phyloP scores from a whole-genome alignment of 2,113 vertebrate genomes.

The Chrysemys picta region DNA sequence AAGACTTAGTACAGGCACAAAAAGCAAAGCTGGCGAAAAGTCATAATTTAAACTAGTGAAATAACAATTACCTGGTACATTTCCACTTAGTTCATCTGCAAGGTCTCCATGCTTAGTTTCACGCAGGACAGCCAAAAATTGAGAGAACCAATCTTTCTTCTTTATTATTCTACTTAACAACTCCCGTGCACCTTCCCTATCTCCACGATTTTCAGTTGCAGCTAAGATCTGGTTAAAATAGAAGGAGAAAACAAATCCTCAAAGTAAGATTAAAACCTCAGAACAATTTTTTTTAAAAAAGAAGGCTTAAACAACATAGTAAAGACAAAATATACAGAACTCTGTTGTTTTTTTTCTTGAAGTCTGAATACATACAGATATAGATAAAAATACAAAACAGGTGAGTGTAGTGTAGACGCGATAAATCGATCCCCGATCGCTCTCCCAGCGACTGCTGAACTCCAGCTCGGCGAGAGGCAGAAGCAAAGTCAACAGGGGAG shows the following conservation, averaged over 20 bases:
- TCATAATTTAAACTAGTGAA: neutral
- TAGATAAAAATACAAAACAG: neutral
- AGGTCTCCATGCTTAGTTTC: conserved; percentile 76
- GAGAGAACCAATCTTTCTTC: conserved; percentile 88
- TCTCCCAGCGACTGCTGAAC: no score
- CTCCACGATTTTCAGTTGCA: conserved; percentile 62
- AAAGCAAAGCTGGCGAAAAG: neutral
- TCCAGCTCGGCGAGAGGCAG: no score
- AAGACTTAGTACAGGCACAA: neutral
- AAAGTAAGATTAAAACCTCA: neutral
- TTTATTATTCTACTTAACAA: conserved; percentile 86
- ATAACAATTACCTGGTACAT: conserved; percentile 66
- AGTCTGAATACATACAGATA: neutral
- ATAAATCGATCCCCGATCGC: no score
- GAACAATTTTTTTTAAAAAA: neutral
- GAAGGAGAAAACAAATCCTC: neutral
- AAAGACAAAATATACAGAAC: neutral
- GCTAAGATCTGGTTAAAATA: conserved; percentile 78
- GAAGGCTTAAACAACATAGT: neutral
- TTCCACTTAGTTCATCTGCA: conserved; percentile 77
- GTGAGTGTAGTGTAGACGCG: no score
- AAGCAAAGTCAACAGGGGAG: no score
- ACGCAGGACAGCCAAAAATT: conserved; percentile 81
- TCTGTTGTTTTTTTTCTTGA: neutral
- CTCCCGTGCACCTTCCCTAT: conserved; percentile 79